Base-by-base conservation (phyloP, 2,797 vertebrate species). In the Pangasius krempfi region DNA sequence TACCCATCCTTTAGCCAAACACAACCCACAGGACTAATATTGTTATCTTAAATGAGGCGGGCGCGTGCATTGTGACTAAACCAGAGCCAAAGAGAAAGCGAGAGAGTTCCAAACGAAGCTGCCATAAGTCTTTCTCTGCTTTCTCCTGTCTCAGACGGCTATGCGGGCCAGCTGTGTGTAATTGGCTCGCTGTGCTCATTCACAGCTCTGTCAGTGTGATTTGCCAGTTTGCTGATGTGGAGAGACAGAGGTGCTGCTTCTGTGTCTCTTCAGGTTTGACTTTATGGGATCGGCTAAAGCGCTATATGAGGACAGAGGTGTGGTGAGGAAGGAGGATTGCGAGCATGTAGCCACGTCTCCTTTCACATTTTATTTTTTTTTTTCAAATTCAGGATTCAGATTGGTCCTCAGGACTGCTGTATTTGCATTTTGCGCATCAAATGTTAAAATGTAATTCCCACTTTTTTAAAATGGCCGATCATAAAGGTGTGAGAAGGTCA, bases 181-280 rank as follows among this genome's bases (percentile, higher is more conserved):
- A 93, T 93, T 93, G 92, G 90, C 90, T 91, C 75, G 83, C 90
- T 44, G 87, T 84, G 90, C 84, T 50, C 91, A 87, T 89, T 93
- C 86, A 88, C 87, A 81, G 82, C 89, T 91, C 86, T 92, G 89
- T 91, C 90, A 88, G 88, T 75, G 88, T 93, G 91, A 93, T 92
- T 90, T 92, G 87, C 88, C 84, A 88, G 88, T 87, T 89, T 89
- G 88, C 76, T 90, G 88, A 93, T 93, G 70, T 90, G 86, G 86
- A 80, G 86, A 86, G 90, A 91, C 91, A 91, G 90, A 88, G 88
- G 90, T 89, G 85, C 89, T 87, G 90, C 91, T 90, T 90, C 83
- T 81, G 88, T 90, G 90, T 92, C 92, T 92, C 90, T 90, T 90
- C 78, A 84, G 84, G 89, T 92, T 92, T 91, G 87, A 90, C 89